Evolutionary conservation across 2,888 invertebrate species (phyloP).

Genomic region (Ennomos erosarius): DNA sequence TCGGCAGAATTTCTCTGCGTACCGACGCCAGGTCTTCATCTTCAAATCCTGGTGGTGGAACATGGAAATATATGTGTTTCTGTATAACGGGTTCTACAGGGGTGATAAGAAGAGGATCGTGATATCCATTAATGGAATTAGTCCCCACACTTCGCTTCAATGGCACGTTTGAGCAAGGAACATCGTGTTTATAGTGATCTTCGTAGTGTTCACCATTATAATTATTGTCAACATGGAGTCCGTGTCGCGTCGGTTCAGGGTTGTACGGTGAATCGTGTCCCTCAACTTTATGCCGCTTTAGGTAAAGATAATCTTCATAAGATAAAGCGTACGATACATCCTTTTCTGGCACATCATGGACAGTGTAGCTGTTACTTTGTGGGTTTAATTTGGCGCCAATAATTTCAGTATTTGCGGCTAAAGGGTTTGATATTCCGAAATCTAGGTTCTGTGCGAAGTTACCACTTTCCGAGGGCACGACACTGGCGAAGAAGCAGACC

Average conservation of each 20-base stretch:
- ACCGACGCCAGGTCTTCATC: slow-evolving; percentile 83
- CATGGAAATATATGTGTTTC: slow-evolving; percentile 91
- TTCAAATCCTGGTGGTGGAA: slow-evolving; percentile 89
- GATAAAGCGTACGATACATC: slow-evolving; percentile 48
- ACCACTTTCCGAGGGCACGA: slow-evolving; percentile 26
- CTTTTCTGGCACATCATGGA: slow-evolving; percentile 37
- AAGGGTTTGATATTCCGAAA: slow-evolving; percentile 5
- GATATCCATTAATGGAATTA: slow-evolving; percentile 14
- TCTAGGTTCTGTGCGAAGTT: slow-evolving; percentile 4
- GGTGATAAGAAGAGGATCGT: slow-evolving; percentile 13
- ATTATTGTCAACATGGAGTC: slow-evolving; percentile 9
- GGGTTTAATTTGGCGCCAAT: slow-evolving; percentile 1
- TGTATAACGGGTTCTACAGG: slow-evolving; percentile 77
- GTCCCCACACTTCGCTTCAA: slow-evolving; percentile 20
- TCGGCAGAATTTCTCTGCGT: slow-evolving; percentile 63
- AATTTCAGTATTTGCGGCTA: slow-evolving; percentile 4
- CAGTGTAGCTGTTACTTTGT: slow-evolving; percentile 2
- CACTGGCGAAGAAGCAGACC: slow-evolving; percentile 24
- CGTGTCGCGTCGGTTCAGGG: slow-evolving; percentile 20
- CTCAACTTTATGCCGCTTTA: slow-evolving; percentile 43
- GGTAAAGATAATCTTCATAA: slow-evolving; percentile 46
- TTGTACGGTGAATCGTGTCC: slow-evolving; percentile 34
- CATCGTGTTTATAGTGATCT: slow-evolving; percentile 11
- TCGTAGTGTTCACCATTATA: slow-evolving; percentile 10
- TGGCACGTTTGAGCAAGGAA: slow-evolving; percentile 10